A percentile compares a stretch with the other conserved stretches of the same genome.
Evolutionary conservation across 2,888 invertebrate genomes (phyloP).

Genomic region (Ormia ochracea): DNA sequence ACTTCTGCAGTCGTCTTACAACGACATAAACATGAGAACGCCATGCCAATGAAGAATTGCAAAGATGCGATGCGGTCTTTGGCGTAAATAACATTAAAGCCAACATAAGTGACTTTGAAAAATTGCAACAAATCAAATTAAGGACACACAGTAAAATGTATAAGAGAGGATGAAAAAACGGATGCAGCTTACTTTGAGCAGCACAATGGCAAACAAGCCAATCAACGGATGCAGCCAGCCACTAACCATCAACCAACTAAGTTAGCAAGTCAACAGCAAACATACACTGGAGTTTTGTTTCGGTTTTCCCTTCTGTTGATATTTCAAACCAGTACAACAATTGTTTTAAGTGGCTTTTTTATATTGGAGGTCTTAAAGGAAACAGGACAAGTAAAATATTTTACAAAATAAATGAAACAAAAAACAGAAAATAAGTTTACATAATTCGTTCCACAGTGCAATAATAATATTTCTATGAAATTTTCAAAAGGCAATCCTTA

Average conservation of each 20-base stretch:
- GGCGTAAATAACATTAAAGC: constrained; percentile 38
- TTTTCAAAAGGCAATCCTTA: no score
- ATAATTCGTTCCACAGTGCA: no score
- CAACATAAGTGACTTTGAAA: constrained; percentile 62
- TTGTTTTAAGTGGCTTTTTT: constrained; percentile 59
- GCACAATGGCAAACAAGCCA: not conserved
- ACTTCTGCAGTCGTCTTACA: not conserved
- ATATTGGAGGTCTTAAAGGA: constrained; percentile 33
- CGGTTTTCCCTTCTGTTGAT: constrained; percentile 7
- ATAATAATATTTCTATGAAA: not conserved
- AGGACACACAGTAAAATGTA: constrained; percentile 41
- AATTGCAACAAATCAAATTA: constrained; percentile 61
- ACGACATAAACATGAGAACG: constrained; percentile 39
- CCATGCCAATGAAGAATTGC: constrained; percentile 31
- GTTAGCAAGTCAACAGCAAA: constrained; percentile 39
- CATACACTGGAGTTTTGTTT: constrained; percentile 7
- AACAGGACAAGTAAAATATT: not conserved
- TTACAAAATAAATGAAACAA: not conserved
- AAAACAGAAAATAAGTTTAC: not conserved
- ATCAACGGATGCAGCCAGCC: not conserved
- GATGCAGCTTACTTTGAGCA: not conserved
- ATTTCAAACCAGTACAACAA: constrained; percentile 45
- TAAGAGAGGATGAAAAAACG: not conserved
- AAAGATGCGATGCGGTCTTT: not conserved
- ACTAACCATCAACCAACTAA: constrained; percentile 13